phyloP scores from a whole-genome alignment of 2,888 invertebrate genomes.

The Heliconius erato region DNA sequence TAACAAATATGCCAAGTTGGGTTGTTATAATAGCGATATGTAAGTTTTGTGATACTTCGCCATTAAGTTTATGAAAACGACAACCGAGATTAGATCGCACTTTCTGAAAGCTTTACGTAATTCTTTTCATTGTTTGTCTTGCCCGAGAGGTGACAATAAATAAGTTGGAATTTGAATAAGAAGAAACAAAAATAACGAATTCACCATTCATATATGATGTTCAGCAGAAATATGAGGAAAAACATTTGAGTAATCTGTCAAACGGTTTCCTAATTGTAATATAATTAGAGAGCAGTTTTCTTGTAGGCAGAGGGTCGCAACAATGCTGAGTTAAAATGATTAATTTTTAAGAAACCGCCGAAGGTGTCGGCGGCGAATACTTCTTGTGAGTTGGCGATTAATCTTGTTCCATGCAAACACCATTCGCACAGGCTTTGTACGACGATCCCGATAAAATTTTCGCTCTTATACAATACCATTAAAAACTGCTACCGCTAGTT shows the following conservation, averaged over 20 bases:
- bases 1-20: conserved; percentile 86
- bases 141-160: conserved; percentile 51
- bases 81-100: conserved; percentile 84
- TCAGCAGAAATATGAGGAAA: conserved; percentile 67
- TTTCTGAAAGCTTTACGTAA: conserved; percentile 84
- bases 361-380: conserved; percentile 70
- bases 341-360: conserved; percentile 79
- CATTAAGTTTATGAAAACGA: conserved; percentile 85
- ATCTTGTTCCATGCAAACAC: conserved; percentile 81
- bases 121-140: conserved; percentile 72
- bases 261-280: conserved; percentile 81
- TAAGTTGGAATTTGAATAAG: conserved; percentile 27
- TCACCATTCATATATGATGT: background rate
- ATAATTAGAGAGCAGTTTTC: conserved; percentile 81
- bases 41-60: conserved; percentile 85
- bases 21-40: conserved; percentile 86
- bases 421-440: conserved; percentile 73
- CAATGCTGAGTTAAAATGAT: conserved; percentile 85
- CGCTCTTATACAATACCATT: conserved; percentile 83
- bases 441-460: conserved; percentile 80
- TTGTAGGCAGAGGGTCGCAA: conserved; percentile 75
- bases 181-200: background rate
- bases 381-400: conserved; percentile 75
- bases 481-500: conserved; percentile 84
- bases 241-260: conserved; percentile 80